These are phyloP conservation scores for Melieria crassipennis DNA, from an alignment of 2,888 invertebrate genomes.

Conservation along the genomic window DNA sequence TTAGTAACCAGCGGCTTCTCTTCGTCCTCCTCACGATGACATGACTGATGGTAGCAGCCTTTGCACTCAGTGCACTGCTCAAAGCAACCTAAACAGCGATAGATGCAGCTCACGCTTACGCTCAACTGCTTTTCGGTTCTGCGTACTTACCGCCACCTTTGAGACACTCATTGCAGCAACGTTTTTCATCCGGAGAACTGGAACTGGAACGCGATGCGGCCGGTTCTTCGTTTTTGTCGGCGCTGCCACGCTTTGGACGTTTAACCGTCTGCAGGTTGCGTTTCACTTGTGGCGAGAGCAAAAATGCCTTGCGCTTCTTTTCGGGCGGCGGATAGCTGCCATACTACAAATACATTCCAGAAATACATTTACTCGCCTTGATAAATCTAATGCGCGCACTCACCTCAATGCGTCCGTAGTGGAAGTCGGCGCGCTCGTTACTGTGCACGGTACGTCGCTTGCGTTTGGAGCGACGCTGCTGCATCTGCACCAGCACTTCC, in stretches of 20 bases:
- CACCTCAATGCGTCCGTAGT: slow-evolving; percentile 62
- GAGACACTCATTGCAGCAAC: slow-evolving; percentile 56
- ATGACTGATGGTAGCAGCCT: slow-evolving; percentile 49
- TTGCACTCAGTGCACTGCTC: slow-evolving; percentile 50
- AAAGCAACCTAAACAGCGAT: slow-evolving; percentile 35
- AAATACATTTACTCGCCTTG: too few relatives aligned
- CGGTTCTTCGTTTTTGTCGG: slow-evolving; percentile 36
- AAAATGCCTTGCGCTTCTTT: slow-evolving; percentile 58
- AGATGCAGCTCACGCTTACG: neutral
- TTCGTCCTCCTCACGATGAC: slow-evolving; percentile 45
- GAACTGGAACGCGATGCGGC: slow-evolving; percentile 48
- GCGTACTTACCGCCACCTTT: slow-evolving; percentile 49
- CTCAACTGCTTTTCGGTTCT: neutral
- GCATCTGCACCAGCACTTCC: slow-evolving; percentile 55
- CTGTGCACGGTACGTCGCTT: slow-evolving; percentile 61
- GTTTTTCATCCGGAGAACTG: slow-evolving; percentile 52
- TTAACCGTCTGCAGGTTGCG: slow-evolving; percentile 53
- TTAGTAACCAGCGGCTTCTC: slow-evolving; percentile 34
- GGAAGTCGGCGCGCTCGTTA: slow-evolving; percentile 61
- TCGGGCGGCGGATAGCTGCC: slow-evolving; percentile 39
- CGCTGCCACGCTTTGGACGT: slow-evolving; percentile 42
- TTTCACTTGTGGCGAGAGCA: slow-evolving; percentile 60
- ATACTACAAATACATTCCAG: slow-evolving; percentile 27
- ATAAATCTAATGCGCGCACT: slow-evolving; percentile 27
- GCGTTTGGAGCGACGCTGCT: slow-evolving; percentile 63